Conservation (phyloP, 2,113 vertebrate genomes). For the Okapia johnstoni region DNA sequence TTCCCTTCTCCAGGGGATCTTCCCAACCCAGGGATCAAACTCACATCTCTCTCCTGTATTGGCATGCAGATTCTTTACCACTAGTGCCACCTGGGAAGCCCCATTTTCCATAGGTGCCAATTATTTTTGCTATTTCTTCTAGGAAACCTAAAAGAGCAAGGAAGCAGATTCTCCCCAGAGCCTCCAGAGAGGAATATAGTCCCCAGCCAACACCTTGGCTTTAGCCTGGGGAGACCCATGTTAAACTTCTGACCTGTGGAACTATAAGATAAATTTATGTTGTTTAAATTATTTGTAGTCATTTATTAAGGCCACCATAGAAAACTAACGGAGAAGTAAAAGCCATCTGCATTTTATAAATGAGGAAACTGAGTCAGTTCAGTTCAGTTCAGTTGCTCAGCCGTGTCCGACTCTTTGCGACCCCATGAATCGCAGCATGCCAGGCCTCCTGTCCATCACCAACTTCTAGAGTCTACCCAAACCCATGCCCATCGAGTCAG, state of each 20-base stretch:
- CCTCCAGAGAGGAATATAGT: background rate
- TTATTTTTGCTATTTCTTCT: background rate
- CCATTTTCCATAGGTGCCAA: background rate
- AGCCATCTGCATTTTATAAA: background rate
- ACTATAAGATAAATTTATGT: background rate
- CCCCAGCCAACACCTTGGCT: background rate
- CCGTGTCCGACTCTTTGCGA: no score
- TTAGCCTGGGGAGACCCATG: background rate
- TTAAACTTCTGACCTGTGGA: background rate
- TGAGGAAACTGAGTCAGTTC: background rate
- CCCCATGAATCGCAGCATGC: no score
- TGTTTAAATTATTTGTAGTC: background rate
- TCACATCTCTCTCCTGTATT: background rate
- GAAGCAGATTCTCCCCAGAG: background rate
- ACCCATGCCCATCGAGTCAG: no score
- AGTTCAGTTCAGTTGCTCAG: no score
- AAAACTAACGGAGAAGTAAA: background rate
- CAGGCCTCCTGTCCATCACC: no score
- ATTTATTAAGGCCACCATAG: background rate
- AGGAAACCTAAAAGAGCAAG: background rate
- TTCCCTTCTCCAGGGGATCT: background rate
- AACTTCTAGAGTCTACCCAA: no score
- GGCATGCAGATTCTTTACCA: background rate
- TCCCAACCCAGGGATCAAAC: background rate
- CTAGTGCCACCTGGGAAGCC: background rate